Base-by-base conservation (phyloP, 2,797 vertebrate genomes). In the Leptatherina wallacei region DNA sequence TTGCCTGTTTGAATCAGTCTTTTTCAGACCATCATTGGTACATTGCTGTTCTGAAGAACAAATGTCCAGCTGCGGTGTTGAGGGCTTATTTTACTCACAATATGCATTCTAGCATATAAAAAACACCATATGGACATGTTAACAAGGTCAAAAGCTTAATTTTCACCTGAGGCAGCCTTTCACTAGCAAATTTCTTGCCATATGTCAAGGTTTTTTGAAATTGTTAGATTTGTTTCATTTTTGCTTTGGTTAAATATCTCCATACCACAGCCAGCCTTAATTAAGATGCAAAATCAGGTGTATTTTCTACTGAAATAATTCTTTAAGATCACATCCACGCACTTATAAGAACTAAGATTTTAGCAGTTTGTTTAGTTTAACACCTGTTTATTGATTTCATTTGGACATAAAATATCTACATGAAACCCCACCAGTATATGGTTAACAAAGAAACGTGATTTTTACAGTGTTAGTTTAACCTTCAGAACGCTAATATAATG, bases 71-170 rank as follows among this genome's bases (percentile, higher is more conserved):
- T n/a, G n/a, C 33, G 49, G 18, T 5, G 18, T 5, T 56, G n/a
- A 24, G 40, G 33, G 69, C 40, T 64, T 63, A 30, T 36, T 58
- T 57, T n/a, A 47, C 38, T 49, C 35, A 33, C 14, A 8, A 65
- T 65, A 72, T 58, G 27, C 52, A 55, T 66, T 61, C n/a, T 55
- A 55, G 47, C 38, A 61, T 73, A 55, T 13, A 56, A 56, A 72
- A 67, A 73, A 49, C 64, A 56, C 63, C 71, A 73, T 65, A 73
- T 73, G 64, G 71, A 61, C 32, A 42, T 55, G 44, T 73, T 73
- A 73, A 73, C 63, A 69, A 58, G 64, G 64, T 60, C 71, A 73
- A 73, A 73, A 7, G 71, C 47, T 65, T 65, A 44, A 66, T 60
- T 73, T 65, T 61, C 71, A 55, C 49, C 11, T 1, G 36, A 22